phyloP scores from a whole-genome alignment of 2,888 invertebrate genomes.

The Epirrhoe tristata region DNA sequence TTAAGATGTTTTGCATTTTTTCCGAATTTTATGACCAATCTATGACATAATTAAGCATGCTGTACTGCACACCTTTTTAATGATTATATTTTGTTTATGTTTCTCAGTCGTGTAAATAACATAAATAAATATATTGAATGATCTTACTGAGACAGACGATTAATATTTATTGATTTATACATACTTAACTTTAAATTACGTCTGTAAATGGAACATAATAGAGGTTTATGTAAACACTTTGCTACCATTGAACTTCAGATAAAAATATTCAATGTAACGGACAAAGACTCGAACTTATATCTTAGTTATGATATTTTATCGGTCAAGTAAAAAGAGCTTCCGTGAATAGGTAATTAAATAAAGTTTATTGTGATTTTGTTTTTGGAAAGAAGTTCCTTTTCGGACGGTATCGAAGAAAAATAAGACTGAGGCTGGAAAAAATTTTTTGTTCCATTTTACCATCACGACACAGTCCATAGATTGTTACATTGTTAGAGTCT shows the following conservation, averaged over 20 bases:
- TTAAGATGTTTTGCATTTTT: too few relatives aligned
- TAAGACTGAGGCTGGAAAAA: too few relatives aligned
- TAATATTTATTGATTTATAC: constrained; percentile 61
- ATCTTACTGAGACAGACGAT: constrained; percentile 52
- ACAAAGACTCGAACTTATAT: constrained; percentile 55
- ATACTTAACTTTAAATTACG: constrained; percentile 62
- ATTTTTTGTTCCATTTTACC: too few relatives aligned
- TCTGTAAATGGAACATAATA: constrained; percentile 50
- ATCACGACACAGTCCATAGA: too few relatives aligned
- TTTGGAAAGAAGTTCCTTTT: too few relatives aligned
- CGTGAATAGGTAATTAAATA: constrained; percentile 8
- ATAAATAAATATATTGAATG: constrained; percentile 50
- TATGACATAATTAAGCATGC: too few relatives aligned
- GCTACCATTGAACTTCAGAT: constrained; percentile 45
- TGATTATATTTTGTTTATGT: too few relatives aligned
- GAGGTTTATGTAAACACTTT: constrained; percentile 47
- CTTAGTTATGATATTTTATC: constrained; percentile 52
- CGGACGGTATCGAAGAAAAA: too few relatives aligned
- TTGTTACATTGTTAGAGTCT: too few relatives aligned
- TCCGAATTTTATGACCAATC: too few relatives aligned
- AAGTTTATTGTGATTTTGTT: constrained; percentile 4
- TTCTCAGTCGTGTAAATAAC: too few relatives aligned
- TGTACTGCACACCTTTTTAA: too few relatives aligned
- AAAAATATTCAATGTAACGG: constrained; percentile 50
- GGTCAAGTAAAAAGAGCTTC: constrained; percentile 34